phyloP scores from a whole-genome alignment of 2,797 vertebrate species.

The Mormyrus hasselquistii region DNA sequence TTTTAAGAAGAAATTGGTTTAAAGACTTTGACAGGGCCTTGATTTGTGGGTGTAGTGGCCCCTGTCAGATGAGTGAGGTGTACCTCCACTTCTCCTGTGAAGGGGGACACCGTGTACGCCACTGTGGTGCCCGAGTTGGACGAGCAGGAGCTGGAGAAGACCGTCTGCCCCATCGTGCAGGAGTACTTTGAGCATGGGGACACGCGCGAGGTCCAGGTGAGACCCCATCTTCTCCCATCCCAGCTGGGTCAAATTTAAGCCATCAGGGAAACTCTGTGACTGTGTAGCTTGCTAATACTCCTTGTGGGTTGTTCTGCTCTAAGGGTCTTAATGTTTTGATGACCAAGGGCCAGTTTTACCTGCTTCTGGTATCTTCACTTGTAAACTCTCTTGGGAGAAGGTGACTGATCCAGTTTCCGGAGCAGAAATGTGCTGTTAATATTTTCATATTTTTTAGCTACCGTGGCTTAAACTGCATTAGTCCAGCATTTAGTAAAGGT shows the following conservation, averaged over 20 bases:
- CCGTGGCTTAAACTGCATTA: not conserved
- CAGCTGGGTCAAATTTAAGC: not conserved
- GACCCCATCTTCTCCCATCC: not conserved
- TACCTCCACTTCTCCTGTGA: conserved; percentile 7
- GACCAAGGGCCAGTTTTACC: not conserved
- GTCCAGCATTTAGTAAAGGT: not conserved
- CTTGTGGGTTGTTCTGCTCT: not conserved
- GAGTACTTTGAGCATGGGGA: conserved; percentile 86
- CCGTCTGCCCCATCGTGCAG: conserved; percentile 77
- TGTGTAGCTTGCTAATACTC: not conserved
- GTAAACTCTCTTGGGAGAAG: not conserved
- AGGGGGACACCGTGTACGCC: conserved; percentile 78
- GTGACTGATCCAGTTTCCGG: not conserved
- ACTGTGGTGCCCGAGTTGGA: conserved; percentile 76
- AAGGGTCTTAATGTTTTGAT: not conserved
- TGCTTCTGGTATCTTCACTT: not conserved
- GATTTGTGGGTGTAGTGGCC: not conserved
- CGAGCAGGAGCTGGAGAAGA: conserved; percentile 70
- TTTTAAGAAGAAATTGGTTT: too few species aligned
- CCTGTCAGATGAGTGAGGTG: not conserved
- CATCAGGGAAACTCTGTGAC: not conserved
- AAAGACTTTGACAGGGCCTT: not conserved
- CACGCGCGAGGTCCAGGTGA: conserved; percentile 76
- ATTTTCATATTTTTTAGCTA: not conserved
- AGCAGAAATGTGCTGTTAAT: not conserved